phyloP scores from a whole-genome alignment of 2,797 vertebrate species.

The Rhinichthys osculus region DNA sequence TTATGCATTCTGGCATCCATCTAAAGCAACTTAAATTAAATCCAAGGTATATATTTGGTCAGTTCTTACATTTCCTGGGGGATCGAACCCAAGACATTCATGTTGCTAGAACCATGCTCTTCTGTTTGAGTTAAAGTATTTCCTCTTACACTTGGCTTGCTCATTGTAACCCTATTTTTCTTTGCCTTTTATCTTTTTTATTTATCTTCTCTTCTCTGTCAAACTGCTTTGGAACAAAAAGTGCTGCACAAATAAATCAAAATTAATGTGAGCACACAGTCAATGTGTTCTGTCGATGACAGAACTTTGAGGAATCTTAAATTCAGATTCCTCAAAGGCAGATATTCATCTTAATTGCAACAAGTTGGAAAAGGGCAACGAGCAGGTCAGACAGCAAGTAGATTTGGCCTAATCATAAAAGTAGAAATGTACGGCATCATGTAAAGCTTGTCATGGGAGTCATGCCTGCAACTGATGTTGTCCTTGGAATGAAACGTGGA shows the following conservation, averaged over 20 bases:
- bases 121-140: not conserved
- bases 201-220: slow-evolving; percentile 1
- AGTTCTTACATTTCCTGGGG: not conserved
- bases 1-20: not conserved
- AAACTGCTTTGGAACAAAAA: slow-evolving; percentile 7
- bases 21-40: not conserved
- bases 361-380: not conserved
- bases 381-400: slow-evolving; percentile 11
- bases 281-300: not conserved
- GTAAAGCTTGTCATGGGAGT: slow-evolving; percentile 23
- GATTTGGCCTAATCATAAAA: slow-evolving; percentile 27
- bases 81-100: not conserved
- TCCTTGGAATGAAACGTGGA: slow-evolving; percentile 26
- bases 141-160: not conserved
- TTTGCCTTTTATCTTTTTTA: slow-evolving; percentile 6
- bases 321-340: slow-evolving; percentile 13
- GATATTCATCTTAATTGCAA: slow-evolving; percentile 18
- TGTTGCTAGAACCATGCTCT: not conserved
- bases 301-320: not conserved
- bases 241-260: not conserved
- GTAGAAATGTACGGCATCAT: slow-evolving; percentile 1
- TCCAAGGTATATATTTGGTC: slow-evolving; percentile 1
- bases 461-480: slow-evolving; percentile 42
- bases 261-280: not conserved
- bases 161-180: not conserved